Base-by-base conservation (phyloP, 2,113 vertebrate genomes). In the Aspidoscelis tigris region DNA sequence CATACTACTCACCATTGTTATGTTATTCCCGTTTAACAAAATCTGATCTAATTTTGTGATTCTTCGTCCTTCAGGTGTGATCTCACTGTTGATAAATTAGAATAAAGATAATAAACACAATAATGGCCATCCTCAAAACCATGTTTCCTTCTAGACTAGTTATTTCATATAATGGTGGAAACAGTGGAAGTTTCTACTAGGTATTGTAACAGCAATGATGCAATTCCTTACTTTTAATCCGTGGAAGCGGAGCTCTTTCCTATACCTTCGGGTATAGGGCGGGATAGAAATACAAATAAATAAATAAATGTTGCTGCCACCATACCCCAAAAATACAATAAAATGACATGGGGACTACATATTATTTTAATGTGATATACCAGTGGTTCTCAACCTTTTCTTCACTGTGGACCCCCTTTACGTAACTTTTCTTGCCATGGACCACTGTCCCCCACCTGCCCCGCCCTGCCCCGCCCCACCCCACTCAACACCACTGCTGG, bases 41-140 rank as follows among this genome's bases (percentile, higher is more conserved):
- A 99, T 99, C 94, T 99, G 98, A 95, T 99, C 98, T 86, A 99
- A 95, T 91, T 99, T 99, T 82, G 98, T 99, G 90, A 99, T 99
- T 90, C 98, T 97, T 91, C 98, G 96, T 86, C 98, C 98, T 90
- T 99, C 98, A 76, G 98, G 98, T 80, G 98, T 99, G 92, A 99
- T 98, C 92, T 99, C 98, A 94, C 98, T 99, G 88, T 96, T 41
- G 0, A 88, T 18, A 55, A 3, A 89, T 82, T 86, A 8, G 8
- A n/a, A 33, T 8, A n/a, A 33, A 21, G 58, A 68, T 50, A 24
- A 9, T 72, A 78, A 43, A 12, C 58, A 61, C 8, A 43, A 39
- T 83, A 22, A 83, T 53, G 26, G 20, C 3, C 18, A 50, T 68
- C 61, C 65, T 33, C 33, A 64, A 64, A 18, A n/a, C 11, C 7